phyloP scores from a whole-genome alignment of 2,797 vertebrate genomes.

The Sebastes hubbsi region DNA sequence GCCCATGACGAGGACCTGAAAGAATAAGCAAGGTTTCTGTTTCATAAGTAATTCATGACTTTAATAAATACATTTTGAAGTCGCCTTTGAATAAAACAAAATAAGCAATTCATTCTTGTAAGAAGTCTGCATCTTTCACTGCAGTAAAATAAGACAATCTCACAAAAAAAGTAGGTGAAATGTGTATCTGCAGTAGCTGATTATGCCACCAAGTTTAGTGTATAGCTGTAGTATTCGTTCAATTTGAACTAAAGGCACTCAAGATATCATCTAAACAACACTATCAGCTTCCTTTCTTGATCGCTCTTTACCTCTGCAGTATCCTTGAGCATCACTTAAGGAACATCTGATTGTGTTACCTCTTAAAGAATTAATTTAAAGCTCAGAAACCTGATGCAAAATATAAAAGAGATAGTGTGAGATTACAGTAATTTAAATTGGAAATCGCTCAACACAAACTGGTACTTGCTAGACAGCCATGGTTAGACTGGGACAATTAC shows the following conservation, averaged over 20 bases:
- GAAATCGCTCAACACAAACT: slow-evolving; percentile 31
- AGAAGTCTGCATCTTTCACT: not conserved
- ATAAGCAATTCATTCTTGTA: not conserved
- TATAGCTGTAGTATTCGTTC: not conserved
- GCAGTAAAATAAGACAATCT: not conserved
- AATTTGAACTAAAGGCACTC: not conserved
- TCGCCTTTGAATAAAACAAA: not conserved
- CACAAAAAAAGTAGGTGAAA: not conserved
- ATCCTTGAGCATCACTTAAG: not conserved
- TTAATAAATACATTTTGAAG: not conserved
- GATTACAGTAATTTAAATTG: slow-evolving; percentile 20
- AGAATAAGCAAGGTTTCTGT: not conserved
- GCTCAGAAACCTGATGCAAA: not conserved
- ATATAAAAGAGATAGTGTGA: not conserved
- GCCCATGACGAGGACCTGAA: not conserved
- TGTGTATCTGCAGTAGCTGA: not conserved
- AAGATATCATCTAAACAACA: not conserved
- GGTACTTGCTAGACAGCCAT: slow-evolving; percentile 38
- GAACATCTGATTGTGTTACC: not conserved
- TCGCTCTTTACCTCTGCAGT: not conserved
- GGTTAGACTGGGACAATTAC: slow-evolving; percentile 16
- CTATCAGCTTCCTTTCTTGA: not conserved
- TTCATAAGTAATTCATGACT: not conserved
- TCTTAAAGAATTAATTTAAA: slow-evolving; percentile 1
- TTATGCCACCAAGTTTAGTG: not conserved